Percentiles rank a stretch among this genome's conserved stretches.
Conservation (phyloP, 1,140 invertebrate genomes). For the Physella acuta region DNA sequence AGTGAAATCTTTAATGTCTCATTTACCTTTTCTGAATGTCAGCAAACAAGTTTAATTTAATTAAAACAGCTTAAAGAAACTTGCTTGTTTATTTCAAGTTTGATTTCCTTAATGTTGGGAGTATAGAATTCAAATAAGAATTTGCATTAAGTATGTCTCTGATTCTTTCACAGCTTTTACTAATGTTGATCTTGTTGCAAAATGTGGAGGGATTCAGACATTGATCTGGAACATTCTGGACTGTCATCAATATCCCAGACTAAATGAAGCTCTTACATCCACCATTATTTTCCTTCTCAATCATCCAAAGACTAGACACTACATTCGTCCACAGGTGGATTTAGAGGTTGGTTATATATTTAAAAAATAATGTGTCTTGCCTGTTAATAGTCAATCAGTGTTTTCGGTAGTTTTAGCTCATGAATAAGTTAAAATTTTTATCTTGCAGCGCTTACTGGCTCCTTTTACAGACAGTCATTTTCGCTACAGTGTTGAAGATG, state of each 20-base stretch:
- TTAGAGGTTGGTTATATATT: constrained; percentile 52
- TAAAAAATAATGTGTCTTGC: background rate
- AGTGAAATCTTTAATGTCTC: too few relatives aligned
- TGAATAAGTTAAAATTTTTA: constrained; percentile 14
- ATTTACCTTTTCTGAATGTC: too few relatives aligned
- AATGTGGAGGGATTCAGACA: constrained; percentile 79
- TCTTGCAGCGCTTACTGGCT: constrained; percentile 77
- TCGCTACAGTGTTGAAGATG: constrained; percentile 59
- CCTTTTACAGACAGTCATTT: constrained; percentile 91
- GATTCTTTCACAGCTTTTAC: constrained; percentile 71
- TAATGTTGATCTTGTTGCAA: constrained; percentile 78
- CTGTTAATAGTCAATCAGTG: too few relatives aligned
- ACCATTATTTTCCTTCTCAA: constrained; percentile 86
- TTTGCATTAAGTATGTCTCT: too few relatives aligned
- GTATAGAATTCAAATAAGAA: too few relatives aligned
- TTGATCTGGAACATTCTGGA: constrained; percentile 79
- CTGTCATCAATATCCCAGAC: constrained; percentile 71
- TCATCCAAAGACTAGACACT: constrained; percentile 76
- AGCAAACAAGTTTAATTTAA: too few relatives aligned
- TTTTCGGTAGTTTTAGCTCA: background rate
- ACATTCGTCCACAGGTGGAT: constrained; percentile 70
- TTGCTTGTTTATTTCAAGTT: too few relatives aligned
- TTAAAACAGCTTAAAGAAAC: too few relatives aligned
- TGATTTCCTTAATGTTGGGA: too few relatives aligned
- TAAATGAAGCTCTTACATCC: constrained; percentile 79